Evolutionary conservation across 2,888 invertebrate genomes (phyloP).

Genomic region (Trissolcus brochymenae): DNA sequence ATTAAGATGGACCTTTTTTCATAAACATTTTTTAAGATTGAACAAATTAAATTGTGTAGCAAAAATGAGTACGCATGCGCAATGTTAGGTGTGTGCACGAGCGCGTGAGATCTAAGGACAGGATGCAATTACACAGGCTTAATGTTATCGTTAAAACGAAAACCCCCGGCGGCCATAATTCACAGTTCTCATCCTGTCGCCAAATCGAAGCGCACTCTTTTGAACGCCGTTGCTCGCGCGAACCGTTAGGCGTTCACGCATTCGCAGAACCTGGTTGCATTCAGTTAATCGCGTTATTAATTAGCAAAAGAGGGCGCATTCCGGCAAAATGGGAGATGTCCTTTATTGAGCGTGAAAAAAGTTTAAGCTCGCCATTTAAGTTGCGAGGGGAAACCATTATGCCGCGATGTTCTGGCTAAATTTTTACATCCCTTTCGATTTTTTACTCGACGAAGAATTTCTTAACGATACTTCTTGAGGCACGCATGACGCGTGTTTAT

Average conservation of each 20-base stretch:
- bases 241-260: slow-evolving; percentile 39
- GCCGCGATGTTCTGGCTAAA: slow-evolving; percentile 21
- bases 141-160: slow-evolving; percentile 74
- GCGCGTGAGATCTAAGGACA: slow-evolving; percentile 66
- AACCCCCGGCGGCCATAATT: slow-evolving; percentile 66
- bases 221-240: slow-evolving; percentile 20
- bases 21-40: no score
- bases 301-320: slow-evolving; percentile 31
- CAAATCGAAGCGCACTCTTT: slow-evolving; percentile 43
- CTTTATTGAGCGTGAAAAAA: slow-evolving; percentile 53
- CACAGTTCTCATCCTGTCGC: slow-evolving; percentile 65
- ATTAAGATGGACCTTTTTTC: no score
- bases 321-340: slow-evolving; percentile 40
- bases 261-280: slow-evolving; percentile 21
- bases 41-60: slow-evolving; percentile 8
- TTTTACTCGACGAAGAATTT: slow-evolving; percentile 18
- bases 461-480: slow-evolving; percentile 8
- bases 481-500: no score
- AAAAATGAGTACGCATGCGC: slow-evolving; percentile 43
- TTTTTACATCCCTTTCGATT: slow-evolving; percentile 21
- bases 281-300: slow-evolving; percentile 47
- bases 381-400: slow-evolving; percentile 19
- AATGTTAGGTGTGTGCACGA: slow-evolving; percentile 53
- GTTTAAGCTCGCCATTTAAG: slow-evolving; percentile 40
- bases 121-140: slow-evolving; percentile 71